Percentiles rank a stretch among this genome's conserved stretches.
These are phyloP conservation scores for Leguminivora glycinivorella DNA, from an alignment of 1,140 invertebrate genomes.

Conservation along the genomic window DNA sequence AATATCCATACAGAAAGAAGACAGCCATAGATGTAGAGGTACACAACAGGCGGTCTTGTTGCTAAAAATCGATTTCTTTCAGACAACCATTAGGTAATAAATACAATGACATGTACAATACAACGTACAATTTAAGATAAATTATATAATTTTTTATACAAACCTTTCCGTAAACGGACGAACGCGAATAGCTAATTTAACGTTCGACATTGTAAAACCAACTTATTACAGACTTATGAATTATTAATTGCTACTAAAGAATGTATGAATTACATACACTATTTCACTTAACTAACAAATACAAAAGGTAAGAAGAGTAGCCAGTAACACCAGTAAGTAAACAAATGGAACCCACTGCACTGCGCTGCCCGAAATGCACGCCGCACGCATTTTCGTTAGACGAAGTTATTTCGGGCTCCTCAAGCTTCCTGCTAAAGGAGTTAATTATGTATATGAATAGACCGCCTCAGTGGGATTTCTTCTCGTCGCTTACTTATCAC, in stretches of 20 bases:
- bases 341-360: background rate
- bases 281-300: background rate
- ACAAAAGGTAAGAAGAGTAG: background rate
- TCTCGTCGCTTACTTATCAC: background rate
- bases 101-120: too few relatives aligned
- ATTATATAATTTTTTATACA: conserved; percentile 31
- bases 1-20: too few relatives aligned
- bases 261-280: background rate
- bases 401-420: conserved; percentile 43
- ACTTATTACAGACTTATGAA: background rate
- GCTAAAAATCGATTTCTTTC: too few relatives aligned
- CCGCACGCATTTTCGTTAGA: conserved; percentile 31
- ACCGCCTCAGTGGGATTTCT: background rate
- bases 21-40: too few relatives aligned
- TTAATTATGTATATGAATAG: conserved; percentile 7
- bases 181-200: conserved; percentile 62
- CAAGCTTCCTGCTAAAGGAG: conserved; percentile 17
- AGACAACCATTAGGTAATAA: too few relatives aligned
- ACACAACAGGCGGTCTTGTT: too few relatives aligned
- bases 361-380: conserved; percentile 24
- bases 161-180: conserved; percentile 65
- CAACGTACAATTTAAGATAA: too few relatives aligned
- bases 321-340: background rate
- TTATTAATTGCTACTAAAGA: background rate
- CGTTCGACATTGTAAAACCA: conserved; percentile 52